These are phyloP conservation scores for Xerus rutilus DNA, from an alignment of 2,797 vertebrate species.

Conservation along the genomic window DNA sequence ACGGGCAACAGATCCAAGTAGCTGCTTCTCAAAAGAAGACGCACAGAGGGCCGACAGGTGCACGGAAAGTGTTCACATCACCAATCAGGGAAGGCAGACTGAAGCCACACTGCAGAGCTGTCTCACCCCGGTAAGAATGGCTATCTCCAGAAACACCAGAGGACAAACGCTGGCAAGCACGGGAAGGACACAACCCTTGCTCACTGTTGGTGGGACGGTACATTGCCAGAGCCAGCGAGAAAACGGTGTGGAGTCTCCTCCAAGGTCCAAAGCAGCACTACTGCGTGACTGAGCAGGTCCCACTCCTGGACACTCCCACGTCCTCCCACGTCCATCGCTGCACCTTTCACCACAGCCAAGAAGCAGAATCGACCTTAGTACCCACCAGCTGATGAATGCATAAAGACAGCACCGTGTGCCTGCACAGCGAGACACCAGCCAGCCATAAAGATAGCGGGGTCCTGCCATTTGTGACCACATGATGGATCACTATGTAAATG, in stretches of 20 bases:
- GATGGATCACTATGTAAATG: background rate
- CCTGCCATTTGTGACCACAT: background rate
- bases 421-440: background rate
- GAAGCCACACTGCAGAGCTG: background rate
- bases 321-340: background rate
- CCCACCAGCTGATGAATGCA: background rate
- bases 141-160: background rate
- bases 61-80: background rate
- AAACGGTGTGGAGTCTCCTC: background rate
- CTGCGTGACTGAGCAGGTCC: background rate
- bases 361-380: background rate
- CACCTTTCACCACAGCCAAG: background rate
- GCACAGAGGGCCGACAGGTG: background rate
- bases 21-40: background rate
- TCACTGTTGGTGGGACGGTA: background rate
- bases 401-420: background rate
- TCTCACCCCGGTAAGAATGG: background rate
- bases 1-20: background rate
- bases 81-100: background rate
- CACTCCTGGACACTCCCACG: background rate
- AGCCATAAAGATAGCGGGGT: background rate
- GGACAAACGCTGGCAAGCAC: too few relatives aligned
- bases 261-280: background rate
- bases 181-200: background rate
- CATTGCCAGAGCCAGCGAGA: background rate